A percentile compares a stretch with the other conserved stretches of the same genome.
phyloP scores from a whole-genome alignment of 2,113 vertebrate species.

The Hippocampus abdominalis region DNA sequence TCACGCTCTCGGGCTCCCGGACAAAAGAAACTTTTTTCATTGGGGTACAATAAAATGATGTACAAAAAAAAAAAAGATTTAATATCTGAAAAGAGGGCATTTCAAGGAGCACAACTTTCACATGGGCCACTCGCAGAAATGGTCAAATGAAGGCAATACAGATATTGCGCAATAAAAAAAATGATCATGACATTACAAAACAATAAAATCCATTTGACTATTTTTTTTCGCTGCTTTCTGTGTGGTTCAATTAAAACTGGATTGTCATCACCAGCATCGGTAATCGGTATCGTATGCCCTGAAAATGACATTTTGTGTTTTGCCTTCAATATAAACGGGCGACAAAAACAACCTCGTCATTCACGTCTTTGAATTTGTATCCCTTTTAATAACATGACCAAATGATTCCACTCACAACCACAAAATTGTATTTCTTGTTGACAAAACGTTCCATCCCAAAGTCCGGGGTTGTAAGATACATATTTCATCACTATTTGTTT shows the following conservation, averaged over 20 bases:
- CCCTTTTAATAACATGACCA: neutral
- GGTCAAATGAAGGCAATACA: slow-evolving; percentile 27
- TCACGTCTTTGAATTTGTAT: neutral
- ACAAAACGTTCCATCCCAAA: slow-evolving; percentile 16
- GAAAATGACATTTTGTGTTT: neutral
- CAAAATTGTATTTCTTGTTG: slow-evolving; percentile 7
- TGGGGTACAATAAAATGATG: slow-evolving; percentile 46
- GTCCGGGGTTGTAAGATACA: slow-evolving; percentile 12
- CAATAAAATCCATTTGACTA: slow-evolving; percentile 11
- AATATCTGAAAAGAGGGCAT: slow-evolving; percentile 44
- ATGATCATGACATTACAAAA: slow-evolving; percentile 18
- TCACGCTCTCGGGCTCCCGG: neutral
- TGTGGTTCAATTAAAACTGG: neutral
- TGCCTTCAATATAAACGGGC: neutral
- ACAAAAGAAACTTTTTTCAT: slow-evolving; percentile 46
- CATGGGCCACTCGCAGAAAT: slow-evolving; percentile 27
- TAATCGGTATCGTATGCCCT: too few relatives aligned
- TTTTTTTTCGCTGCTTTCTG: slow-evolving; percentile 10
- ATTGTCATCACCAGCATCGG: neutral
- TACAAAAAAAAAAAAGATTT: slow-evolving; percentile 38
- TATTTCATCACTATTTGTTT: slow-evolving; percentile 20
- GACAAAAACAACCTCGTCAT: neutral
- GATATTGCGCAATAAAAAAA: slow-evolving; percentile 25
- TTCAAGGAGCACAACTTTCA: slow-evolving; percentile 45
- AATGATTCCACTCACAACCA: neutral